A percentile compares a stretch with the other conserved stretches of the same genome.
phyloP scores from a whole-genome alignment of 2,113 vertebrate species.

The Chlorocebus sabaeus region DNA sequence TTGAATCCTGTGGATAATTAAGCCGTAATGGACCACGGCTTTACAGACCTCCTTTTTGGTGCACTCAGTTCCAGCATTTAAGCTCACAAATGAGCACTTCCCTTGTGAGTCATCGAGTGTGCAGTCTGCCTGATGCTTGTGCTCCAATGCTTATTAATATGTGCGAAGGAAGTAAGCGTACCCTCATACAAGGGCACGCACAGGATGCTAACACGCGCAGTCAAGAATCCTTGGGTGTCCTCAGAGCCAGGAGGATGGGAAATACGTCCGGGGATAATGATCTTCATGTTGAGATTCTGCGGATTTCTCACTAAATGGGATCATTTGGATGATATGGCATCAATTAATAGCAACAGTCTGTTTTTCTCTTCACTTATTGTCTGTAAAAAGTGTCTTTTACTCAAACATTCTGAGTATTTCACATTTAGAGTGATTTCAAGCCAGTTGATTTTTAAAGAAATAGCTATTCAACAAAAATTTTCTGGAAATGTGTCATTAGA shows the following conservation, averaged over 20 bases:
- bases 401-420: constrained; percentile 24
- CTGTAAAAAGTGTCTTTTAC: not conserved
- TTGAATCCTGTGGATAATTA: not conserved
- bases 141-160: not conserved
- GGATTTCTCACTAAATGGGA: not conserved
- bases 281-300: not conserved
- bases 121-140: not conserved
- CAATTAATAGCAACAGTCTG: not conserved
- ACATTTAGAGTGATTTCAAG: constrained; percentile 38
- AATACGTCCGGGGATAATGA: not conserved
- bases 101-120: not conserved
- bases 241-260: not conserved
- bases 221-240: not conserved
- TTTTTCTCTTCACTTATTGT: not conserved
- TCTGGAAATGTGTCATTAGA: constrained; percentile 29
- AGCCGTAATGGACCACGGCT: not conserved
- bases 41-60: not conserved
- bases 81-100: not conserved
- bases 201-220: not conserved
- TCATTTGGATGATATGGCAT: not conserved
- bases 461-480: constrained; percentile 15
- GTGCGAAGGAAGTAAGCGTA: not conserved
- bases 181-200: accelerated
- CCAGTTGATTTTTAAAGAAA: constrained; percentile 18
- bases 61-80: not conserved